These are phyloP conservation scores for Apteryx owenii DNA, from an alignment of 2,113 vertebrate genomes.

Conservation along the genomic window DNA sequence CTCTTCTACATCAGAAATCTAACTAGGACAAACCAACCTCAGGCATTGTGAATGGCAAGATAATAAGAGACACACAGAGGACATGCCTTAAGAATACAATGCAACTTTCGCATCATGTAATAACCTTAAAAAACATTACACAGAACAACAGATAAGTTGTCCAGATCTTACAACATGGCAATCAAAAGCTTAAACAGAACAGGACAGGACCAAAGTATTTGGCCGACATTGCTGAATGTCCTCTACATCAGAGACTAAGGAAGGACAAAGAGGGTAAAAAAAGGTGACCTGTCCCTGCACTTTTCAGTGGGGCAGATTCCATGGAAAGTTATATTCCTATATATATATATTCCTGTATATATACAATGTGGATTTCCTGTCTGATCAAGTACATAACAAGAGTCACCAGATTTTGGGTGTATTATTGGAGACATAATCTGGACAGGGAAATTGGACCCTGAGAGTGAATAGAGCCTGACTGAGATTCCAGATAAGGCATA, in stretches of 20 bases:
- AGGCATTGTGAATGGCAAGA: rapidly evolving
- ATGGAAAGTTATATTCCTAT: background rate
- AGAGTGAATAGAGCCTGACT: background rate
- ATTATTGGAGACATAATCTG: background rate
- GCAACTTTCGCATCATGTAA: background rate
- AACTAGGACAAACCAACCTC: background rate
- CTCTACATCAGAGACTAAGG: background rate
- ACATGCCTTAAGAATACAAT: background rate
- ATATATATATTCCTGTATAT: too few relatives aligned
- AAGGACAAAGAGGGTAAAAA: background rate
- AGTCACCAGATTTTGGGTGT: background rate
- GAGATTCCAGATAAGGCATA: background rate
- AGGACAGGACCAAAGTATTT: background rate
- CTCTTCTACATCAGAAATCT: background rate
- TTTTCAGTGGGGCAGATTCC: background rate
- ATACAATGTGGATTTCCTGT: background rate
- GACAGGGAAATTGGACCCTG: background rate
- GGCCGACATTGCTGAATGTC: background rate
- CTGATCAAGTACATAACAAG: too few relatives aligned
- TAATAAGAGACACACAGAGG: background rate
- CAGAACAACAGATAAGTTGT: background rate
- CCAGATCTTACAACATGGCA: background rate
- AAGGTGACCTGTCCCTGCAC: background rate
- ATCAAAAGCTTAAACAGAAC: background rate
- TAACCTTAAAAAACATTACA: background rate